Conservation (phyloP, 2,113 vertebrate species). For the Hipposideros armiger region DNA sequence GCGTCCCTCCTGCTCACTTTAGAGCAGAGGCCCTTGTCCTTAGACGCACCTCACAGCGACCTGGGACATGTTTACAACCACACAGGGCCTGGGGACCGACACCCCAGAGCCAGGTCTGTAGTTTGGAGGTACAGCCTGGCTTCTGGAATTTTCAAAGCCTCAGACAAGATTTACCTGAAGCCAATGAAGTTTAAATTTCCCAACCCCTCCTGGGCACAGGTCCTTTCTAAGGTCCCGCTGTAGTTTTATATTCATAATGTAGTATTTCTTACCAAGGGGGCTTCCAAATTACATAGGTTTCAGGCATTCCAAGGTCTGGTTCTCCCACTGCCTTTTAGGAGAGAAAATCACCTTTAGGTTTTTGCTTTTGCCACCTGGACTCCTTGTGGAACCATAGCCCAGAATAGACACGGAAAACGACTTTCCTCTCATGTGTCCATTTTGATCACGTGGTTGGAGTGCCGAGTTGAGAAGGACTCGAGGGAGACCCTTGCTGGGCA, state of each 20-base stretch:
- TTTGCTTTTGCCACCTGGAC: not conserved
- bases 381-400: not conserved
- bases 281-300: not conserved
- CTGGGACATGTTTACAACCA: not conserved
- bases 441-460: not conserved
- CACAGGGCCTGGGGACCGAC: not conserved
- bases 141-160: not conserved
- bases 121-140: not conserved
- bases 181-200: not conserved
- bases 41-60: not conserved
- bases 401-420: not conserved
- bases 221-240: not conserved
- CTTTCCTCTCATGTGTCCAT: not conserved
- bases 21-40: not conserved
- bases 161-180: not conserved
- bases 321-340: not conserved
- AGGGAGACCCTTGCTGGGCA: too few species aligned
- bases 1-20: not conserved
- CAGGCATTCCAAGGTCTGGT: not conserved
- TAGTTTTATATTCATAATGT: not conserved
- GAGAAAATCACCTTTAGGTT: not conserved
- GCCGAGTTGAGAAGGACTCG: too few species aligned
- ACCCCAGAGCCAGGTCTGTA: not conserved
- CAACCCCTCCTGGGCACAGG: accelerated
- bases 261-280: too few species aligned